Evolutionary conservation across 2,797 vertebrate species (phyloP).

Genomic region (Cuniculus paca): DNA sequence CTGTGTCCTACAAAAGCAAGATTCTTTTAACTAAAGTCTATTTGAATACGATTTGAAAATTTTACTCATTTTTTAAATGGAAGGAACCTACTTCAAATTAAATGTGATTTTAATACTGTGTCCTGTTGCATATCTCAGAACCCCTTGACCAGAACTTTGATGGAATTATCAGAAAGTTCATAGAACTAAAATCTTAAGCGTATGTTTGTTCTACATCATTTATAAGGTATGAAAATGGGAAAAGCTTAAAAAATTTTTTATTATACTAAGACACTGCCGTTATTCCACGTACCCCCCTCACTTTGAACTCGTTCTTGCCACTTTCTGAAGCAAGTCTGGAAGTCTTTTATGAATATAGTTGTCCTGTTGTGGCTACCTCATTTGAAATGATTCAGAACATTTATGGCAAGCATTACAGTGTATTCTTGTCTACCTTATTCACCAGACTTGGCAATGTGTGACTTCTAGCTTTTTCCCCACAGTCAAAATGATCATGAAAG

Average conservation of each 20-base stretch:
- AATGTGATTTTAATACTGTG: background rate
- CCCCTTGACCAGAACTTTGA: background rate
- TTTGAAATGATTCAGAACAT: background rate
- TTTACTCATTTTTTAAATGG: constrained; percentile 27
- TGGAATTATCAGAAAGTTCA: background rate
- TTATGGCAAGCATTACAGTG: background rate
- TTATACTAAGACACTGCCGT: background rate
- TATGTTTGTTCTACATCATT: background rate
- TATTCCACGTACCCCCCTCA: background rate
- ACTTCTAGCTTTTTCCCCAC: background rate
- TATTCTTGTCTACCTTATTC: background rate
- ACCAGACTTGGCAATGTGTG: background rate
- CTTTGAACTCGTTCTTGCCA: background rate
- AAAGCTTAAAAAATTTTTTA: background rate
- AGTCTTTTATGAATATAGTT: background rate
- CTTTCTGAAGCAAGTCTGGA: background rate
- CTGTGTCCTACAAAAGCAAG: background rate
- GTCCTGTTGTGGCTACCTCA: background rate
- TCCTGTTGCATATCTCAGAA: background rate
- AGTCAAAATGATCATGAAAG: background rate
- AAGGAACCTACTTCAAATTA: background rate
- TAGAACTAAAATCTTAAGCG: background rate
- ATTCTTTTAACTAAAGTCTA: constrained; percentile 31
- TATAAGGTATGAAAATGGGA: background rate
- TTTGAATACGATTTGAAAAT: background rate